These are phyloP conservation scores for Perithous albicinctus DNA, from an alignment of 2,888 invertebrate species.

Conservation along the genomic window DNA sequence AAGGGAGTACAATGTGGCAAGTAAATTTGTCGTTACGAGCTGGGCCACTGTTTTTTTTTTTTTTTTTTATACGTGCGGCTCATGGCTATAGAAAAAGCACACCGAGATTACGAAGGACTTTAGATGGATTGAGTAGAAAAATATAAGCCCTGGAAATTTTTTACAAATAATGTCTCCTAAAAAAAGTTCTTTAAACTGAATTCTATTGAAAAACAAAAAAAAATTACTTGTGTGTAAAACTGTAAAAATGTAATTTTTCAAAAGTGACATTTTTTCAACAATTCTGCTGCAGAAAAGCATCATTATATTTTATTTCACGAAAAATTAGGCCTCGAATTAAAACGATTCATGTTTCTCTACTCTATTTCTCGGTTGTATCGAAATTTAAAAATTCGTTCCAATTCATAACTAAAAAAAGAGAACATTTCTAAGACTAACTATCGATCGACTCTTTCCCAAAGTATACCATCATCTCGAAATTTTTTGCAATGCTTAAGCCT, in stretches of 20 bases:
- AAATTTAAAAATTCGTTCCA: neutral
- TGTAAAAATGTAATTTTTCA: no score
- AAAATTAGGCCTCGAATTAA: no score
- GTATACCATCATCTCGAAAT: neutral
- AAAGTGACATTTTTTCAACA: no score
- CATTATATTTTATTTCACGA: no score
- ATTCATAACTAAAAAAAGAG: neutral
- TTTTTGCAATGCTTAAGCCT: no score
- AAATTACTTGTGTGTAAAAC: no score
- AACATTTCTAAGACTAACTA: neutral
- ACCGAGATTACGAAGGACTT: constrained; percentile 64
- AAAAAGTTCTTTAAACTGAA: no score
- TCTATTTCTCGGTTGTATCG: neutral
- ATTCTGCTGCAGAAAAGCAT: no score
- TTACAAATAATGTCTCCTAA: no score
- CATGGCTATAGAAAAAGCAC: neutral
- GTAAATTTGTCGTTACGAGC: constrained; percentile 37
- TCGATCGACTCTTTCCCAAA: neutral
- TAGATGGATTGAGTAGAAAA: no score
- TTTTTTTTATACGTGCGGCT: constrained; percentile 6
- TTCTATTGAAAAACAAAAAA: no score
- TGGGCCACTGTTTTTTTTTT: neutral
- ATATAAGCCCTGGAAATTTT: no score
- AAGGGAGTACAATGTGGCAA: constrained; percentile 50
- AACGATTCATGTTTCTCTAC: neutral